Percentiles rank a stretch among this genome's conserved stretches.
phyloP scores from a whole-genome alignment of 2,797 vertebrate genomes.

The Ceryle rudis region DNA sequence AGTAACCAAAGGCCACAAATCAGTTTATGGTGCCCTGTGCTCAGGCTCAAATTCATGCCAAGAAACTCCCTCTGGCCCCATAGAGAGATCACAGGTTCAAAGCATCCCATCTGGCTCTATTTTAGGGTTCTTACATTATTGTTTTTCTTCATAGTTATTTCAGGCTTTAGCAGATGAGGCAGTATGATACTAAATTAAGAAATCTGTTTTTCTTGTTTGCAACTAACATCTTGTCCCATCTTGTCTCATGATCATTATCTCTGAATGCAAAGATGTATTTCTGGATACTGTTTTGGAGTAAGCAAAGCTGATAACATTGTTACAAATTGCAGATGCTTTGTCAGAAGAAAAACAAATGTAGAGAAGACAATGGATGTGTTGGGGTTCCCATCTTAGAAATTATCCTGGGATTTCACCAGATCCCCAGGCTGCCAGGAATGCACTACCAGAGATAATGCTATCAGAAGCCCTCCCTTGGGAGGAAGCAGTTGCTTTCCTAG shows the following conservation, averaged over 20 bases:
- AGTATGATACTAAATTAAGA: slow-evolving; percentile 26
- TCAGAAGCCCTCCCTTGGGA: not conserved
- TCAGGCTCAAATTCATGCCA: not conserved
- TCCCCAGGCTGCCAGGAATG: not conserved
- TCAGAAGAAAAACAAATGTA: not conserved
- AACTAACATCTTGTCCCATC: slow-evolving; percentile 20
- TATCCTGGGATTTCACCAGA: not conserved
- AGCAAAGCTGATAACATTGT: not conserved
- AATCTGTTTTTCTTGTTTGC: slow-evolving; percentile 33
- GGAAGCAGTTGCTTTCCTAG: slow-evolving; percentile 1
- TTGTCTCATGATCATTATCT: slow-evolving; percentile 37
- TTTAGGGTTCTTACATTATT: slow-evolving; percentile 29
- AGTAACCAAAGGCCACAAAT: not conserved
- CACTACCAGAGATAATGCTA: not conserved
- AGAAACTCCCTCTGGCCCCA: not conserved
- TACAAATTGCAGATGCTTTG: not conserved
- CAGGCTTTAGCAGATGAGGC: slow-evolving; percentile 45
- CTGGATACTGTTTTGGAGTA: slow-evolving; percentile 16
- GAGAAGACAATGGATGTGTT: not conserved
- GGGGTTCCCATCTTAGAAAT: not conserved
- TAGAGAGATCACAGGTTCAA: not conserved
- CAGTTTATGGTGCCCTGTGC: not conserved
- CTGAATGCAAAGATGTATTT: slow-evolving; percentile 37
- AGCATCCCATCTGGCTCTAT: slow-evolving; percentile 34
- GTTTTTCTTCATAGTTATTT: slow-evolving; percentile 52